Evolutionary conservation across 1,140 invertebrate species (phyloP), one percentile per base, ranked within the genome.

Genomic region (Zophobas atratus): DNA sequence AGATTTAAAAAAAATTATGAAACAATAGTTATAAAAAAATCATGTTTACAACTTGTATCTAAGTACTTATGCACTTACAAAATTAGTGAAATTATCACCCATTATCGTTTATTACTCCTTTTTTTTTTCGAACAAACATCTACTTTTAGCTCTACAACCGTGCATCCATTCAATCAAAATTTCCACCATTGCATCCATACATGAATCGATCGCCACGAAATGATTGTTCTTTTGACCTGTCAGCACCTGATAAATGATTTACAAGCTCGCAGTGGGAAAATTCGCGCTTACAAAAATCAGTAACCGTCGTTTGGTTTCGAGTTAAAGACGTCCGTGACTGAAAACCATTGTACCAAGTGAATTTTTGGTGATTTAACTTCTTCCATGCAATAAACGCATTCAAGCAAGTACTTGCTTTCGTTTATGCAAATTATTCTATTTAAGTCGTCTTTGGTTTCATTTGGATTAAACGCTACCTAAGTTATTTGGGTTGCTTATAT

Each of bases 391-490:
- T 20, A 20, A 51, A 51, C 49, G 49, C 49, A 46, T 46, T 46
- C 43, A 8, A 46, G 43, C 43, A 20, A 51, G 49, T 51, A 51
- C 49, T 51, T 20, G 57, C 57, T 39, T 36, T 63, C 57, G 57
- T 46, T 71, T 71, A 71, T 71, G 67, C 67, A 71, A 71, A 71
- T 71, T 41, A 51, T 71, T 71, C 67, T 71, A 71, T 71, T 71
- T 71, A 60, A 51, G 49, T 51, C 49, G n/a, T 51, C 49, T 51
- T 51, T 20, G 49, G 49, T 51, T 51, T 51, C 49, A 51, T 51
- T 51, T 51, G 43, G 6, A 8, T 46, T 46, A 46, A 46, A 46
- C 6, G 43, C 3, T 3, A 20, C 20, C 49, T 2, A 20, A 51
- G 6, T 20, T 51, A 51, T 51, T 51, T 51, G 2, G n/a, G 49